phyloP scores from a whole-genome alignment of 2,113 vertebrate genomes.

The Sapajus apella region DNA sequence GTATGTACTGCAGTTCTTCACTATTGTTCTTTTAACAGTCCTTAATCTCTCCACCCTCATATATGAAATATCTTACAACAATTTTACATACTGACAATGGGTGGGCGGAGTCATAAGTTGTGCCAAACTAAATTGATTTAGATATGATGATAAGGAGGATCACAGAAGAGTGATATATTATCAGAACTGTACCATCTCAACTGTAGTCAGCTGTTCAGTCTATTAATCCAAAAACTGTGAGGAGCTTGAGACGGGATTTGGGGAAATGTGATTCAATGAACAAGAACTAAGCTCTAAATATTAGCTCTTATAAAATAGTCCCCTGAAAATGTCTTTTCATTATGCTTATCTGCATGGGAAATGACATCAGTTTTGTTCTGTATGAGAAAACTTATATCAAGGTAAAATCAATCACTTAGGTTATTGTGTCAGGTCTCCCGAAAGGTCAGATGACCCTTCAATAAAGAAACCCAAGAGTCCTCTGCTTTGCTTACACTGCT shows the following conservation, averaged over 20 bases:
- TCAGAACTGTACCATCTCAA: background rate
- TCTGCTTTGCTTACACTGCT: constrained; percentile 34
- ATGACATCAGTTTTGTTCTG: constrained; percentile 44
- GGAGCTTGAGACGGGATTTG: background rate
- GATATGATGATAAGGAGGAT: background rate
- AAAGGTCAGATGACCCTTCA: constrained; percentile 19
- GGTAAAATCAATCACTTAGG: background rate
- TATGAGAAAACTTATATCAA: constrained; percentile 35
- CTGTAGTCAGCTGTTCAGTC: background rate
- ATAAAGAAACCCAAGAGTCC: background rate
- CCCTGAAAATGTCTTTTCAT: constrained; percentile 28
- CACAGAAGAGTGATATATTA: background rate
- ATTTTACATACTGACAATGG: constrained; percentile 18
- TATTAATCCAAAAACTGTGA: constrained; percentile 10
- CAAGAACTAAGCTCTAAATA: background rate
- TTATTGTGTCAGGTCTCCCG: constrained; percentile 33
- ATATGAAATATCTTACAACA: background rate
- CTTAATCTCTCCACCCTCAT: background rate
- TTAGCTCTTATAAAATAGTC: background rate
- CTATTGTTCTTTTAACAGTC: background rate
- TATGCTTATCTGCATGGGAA: constrained; percentile 37
- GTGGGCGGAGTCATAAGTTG: background rate
- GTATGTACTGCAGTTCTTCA: background rate
- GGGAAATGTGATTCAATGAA: background rate
- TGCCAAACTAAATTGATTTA: background rate